A percentile compares a stretch with the other conserved stretches of the same genome.
phyloP scores from a whole-genome alignment of 2,797 vertebrate genomes.

The Denticeps clupeoides region DNA sequence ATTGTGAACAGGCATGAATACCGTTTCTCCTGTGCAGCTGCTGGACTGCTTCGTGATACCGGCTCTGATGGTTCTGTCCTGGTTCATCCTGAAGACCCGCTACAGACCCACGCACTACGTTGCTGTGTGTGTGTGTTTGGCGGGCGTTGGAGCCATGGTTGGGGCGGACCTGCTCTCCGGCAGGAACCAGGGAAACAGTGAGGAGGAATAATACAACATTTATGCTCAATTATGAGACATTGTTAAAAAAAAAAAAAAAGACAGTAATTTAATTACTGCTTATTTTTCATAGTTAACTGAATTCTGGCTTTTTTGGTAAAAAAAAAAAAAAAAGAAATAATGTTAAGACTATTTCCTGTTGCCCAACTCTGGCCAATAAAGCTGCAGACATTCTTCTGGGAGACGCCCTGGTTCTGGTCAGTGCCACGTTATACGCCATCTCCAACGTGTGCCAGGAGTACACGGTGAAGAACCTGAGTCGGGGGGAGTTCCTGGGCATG shows the following conservation, averaged over 20 bases:
- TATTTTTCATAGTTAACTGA: too few species aligned
- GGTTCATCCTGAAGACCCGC: constrained; percentile 74
- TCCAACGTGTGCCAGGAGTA: constrained; percentile 94
- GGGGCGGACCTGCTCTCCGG: constrained; percentile 78
- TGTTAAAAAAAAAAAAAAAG: too few species aligned
- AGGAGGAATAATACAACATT: constrained; percentile 29
- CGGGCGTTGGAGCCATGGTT: constrained; percentile 91
- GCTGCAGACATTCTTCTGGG: constrained; percentile 77
- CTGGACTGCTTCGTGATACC: constrained; percentile 90
- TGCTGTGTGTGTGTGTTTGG: constrained; percentile 72
- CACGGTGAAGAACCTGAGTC: constrained; percentile 85
- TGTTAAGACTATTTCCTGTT: not conserved
- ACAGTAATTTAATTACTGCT: too few species aligned
- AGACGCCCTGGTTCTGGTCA: constrained; percentile 82
- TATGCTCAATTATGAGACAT: not conserved
- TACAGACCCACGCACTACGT: constrained; percentile 76
- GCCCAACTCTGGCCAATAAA: constrained; percentile 28
- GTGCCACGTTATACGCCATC: constrained; percentile 76
- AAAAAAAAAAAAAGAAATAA: not conserved
- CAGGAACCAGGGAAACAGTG: constrained; percentile 72
- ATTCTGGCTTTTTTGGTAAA: not conserved
- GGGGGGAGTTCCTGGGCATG: constrained; percentile 92
- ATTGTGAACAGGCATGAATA: not conserved
- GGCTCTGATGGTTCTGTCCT: constrained; percentile 81
- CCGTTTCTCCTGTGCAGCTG: constrained; percentile 65